Percentiles rank a stretch among this genome's conserved stretches.
Conservation (phyloP, 30 jellyfish, hydroid and myxozoan species). For the Aurelia coerulea region DNA sequence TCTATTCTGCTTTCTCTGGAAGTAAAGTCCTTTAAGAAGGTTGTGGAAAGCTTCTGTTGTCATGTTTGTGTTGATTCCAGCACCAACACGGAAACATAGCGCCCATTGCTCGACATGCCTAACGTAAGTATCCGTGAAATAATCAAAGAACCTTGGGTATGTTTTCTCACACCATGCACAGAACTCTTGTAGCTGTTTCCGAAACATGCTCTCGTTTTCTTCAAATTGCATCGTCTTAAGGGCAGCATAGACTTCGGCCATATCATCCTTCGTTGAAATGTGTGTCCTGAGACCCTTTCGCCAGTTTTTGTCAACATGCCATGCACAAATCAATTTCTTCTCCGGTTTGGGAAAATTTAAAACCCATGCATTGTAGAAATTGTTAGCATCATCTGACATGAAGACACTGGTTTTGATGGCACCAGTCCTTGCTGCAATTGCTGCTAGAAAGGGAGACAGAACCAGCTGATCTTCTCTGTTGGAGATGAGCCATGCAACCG, state of each 20-base stretch:
- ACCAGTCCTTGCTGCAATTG: slow-evolving; percentile 39
- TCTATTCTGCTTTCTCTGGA: too few relatives aligned
- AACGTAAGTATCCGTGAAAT: too few relatives aligned
- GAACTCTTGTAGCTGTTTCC: slow-evolving; percentile 11
- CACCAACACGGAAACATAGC: neutral
- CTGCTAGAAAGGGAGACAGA: slow-evolving; percentile 43
- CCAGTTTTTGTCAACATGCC: slow-evolving; percentile 58
- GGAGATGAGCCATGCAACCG: slow-evolving; percentile 27
- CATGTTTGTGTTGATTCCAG: slow-evolving; percentile 1
- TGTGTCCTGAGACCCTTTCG: slow-evolving; percentile 22
- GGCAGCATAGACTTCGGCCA: slow-evolving; percentile 47
- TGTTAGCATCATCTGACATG: slow-evolving; percentile 45
- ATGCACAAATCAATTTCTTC: slow-evolving; percentile 26
- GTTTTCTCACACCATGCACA: slow-evolving; percentile 29
- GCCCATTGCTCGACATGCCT: neutral
- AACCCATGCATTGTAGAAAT: slow-evolving; percentile 40
- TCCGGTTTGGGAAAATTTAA: slow-evolving; percentile 4
- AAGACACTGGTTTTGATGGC: slow-evolving; percentile 38
- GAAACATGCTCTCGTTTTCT: slow-evolving; percentile 18
- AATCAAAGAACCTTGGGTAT: neutral
- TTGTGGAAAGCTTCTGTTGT: too few relatives aligned
- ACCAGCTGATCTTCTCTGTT: slow-evolving; percentile 54
- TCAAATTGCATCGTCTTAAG: too few relatives aligned
- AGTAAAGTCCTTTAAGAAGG: too few relatives aligned
- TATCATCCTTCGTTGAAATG: slow-evolving; percentile 25